Evolutionary conservation across 2,797 vertebrate genomes (phyloP).

Genomic region (Gymnopithys bicolor): DNA sequence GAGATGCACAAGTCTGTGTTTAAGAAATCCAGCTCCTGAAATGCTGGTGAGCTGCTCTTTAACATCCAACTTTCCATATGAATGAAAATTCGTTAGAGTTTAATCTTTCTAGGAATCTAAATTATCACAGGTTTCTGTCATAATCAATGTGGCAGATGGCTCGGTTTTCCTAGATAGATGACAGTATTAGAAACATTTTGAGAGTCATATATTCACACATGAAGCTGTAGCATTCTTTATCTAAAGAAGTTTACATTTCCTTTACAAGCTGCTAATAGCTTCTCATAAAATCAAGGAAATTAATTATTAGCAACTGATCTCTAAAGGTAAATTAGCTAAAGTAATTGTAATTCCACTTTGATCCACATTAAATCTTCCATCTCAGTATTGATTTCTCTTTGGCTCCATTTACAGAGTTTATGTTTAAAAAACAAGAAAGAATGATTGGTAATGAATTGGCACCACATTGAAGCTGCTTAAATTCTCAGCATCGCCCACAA

Average conservation of each 20-base stretch:
- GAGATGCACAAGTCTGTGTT: neutral
- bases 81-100: neutral
- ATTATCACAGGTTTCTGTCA: slow-evolving; percentile 4
- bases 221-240: neutral
- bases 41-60: neutral
- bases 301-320: neutral
- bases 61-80: neutral
- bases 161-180: neutral
- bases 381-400: neutral
- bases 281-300: slow-evolving; percentile 6
- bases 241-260: neutral
- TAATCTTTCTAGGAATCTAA: neutral
- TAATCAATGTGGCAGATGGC: neutral
- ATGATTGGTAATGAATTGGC: neutral
- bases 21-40: neutral
- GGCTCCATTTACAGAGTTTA: neutral
- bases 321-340: neutral
- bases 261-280: neutral
- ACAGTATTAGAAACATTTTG: neutral
- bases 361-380: neutral
- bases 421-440: neutral
- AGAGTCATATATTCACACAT: neutral
- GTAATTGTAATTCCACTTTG: neutral
- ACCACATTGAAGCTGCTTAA: neutral
- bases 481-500: neutral